Percentiles rank a stretch among this genome's conserved stretches.
Conservation (phyloP, 30 jellyfish, hydroid and myxozoan species). For the Calvadosia cruxmelitensis region DNA sequence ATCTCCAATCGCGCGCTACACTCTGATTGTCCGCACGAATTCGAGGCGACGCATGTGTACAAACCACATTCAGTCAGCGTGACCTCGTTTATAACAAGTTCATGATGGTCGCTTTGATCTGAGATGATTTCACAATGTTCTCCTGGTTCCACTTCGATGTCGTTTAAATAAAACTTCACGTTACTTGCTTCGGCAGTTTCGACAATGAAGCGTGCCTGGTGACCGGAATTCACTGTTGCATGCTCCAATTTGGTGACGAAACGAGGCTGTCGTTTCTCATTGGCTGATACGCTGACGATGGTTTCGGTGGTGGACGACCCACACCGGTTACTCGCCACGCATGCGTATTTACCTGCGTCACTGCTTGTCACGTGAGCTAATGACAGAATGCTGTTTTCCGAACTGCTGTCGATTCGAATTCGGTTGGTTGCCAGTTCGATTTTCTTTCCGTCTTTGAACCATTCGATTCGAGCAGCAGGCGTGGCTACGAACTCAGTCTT, state of each 20-base stretch:
- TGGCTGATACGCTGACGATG: not conserved
- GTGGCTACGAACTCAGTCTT: conserved; percentile 27
- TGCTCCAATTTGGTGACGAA: not conserved
- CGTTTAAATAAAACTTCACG: conserved; percentile 61
- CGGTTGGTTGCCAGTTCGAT: conserved; percentile 26
- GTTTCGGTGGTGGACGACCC: conserved; percentile 47
- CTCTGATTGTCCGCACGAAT: conserved; percentile 65
- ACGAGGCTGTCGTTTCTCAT: not conserved
- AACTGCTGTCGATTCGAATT: conserved; percentile 12
- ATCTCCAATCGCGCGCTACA: too few species aligned
- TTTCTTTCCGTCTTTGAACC: conserved; percentile 37
- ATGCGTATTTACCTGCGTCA: conserved; percentile 66
- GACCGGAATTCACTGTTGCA: not conserved
- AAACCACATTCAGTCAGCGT: conserved; percentile 47
- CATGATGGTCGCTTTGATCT: conserved; percentile 54
- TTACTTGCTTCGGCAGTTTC: not conserved
- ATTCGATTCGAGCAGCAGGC: conserved; percentile 66
- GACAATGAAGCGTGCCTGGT: not conserved
- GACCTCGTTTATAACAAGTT: conserved; percentile 33
- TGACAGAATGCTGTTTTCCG: conserved; percentile 1
- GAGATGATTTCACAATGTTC: conserved; percentile 22
- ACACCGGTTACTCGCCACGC: conserved; percentile 56
- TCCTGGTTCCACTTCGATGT: conserved; percentile 34
- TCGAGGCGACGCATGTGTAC: conserved; percentile 58
- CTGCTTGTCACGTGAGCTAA: conserved; percentile 40